A percentile compares a stretch with the other conserved stretches of the same genome.
phyloP scores from a whole-genome alignment of 2,113 vertebrate species.

The Menidia beryllina region DNA sequence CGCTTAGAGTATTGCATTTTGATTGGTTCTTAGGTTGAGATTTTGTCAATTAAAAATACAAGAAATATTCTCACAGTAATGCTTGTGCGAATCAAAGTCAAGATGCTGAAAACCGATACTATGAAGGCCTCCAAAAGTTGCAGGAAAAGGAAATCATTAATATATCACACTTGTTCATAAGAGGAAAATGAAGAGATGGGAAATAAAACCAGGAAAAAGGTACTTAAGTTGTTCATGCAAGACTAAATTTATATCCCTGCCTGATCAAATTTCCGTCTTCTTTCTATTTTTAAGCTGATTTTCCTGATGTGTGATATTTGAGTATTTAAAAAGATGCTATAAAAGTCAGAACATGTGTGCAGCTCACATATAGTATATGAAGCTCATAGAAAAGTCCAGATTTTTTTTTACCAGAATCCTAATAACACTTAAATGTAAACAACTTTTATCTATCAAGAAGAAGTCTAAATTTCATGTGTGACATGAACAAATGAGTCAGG shows the following conservation, averaged over 20 bases:
- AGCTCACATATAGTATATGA: constrained; percentile 27
- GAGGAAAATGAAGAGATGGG: constrained; percentile 61
- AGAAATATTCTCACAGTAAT: too few species aligned
- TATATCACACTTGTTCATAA: constrained; percentile 60
- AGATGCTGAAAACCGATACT: constrained; percentile 50
- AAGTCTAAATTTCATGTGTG: constrained; percentile 38
- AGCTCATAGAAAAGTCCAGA: constrained; percentile 14
- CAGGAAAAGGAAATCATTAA: constrained; percentile 61
- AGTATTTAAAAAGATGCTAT: constrained; percentile 21
- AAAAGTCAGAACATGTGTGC: constrained; percentile 7
- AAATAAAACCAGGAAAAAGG: constrained; percentile 71
- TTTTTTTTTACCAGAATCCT: constrained; percentile 40
- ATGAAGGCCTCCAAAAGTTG: constrained; percentile 45
- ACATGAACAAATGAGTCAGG: constrained; percentile 52
- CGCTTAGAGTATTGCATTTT: too few species aligned
- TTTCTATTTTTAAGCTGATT: constrained; percentile 1
- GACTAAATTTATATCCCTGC: constrained; percentile 60
- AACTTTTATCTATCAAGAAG: constrained; percentile 36
- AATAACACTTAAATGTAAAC: constrained; percentile 36
- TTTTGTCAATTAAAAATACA: too few species aligned
- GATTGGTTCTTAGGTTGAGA: too few species aligned
- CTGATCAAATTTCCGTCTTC: constrained; percentile 39
- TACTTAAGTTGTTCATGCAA: constrained; percentile 51
- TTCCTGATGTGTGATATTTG: constrained; percentile 13
- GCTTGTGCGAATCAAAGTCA: constrained; percentile 58